Conservation (phyloP, 2,797 vertebrate species). For the Crocodylus rhombifer region DNA sequence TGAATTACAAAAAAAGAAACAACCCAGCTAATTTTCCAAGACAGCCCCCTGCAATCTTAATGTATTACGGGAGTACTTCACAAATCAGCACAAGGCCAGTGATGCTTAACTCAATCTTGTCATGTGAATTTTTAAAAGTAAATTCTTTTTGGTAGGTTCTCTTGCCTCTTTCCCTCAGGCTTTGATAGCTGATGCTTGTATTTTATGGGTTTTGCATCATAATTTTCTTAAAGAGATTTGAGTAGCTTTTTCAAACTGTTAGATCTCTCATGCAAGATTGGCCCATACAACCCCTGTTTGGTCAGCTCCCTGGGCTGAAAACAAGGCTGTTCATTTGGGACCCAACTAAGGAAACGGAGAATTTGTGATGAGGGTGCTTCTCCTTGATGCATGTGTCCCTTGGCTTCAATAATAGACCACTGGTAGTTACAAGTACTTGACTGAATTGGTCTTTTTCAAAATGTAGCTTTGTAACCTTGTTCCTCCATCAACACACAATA, state of each 20-base stretch:
- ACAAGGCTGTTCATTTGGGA: accelerated
- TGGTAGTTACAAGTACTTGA: neutral
- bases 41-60: neutral
- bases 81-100: accelerated
- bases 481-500: neutral
- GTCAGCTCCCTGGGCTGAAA: neutral
- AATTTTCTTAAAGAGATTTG: neutral
- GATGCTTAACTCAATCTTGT: neutral
- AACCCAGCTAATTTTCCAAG: neutral
- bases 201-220: neutral
- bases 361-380: neutral
- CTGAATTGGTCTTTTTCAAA: neutral
- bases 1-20: neutral
- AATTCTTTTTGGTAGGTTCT: accelerated
- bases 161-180: neutral
- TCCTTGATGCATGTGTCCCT: neutral
- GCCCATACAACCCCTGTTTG: neutral
- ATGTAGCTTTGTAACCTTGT: neutral
- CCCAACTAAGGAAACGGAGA: neutral
- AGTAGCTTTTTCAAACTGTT: neutral
- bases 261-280: neutral
- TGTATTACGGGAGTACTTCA: neutral
- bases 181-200: neutral
- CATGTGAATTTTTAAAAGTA: accelerated
- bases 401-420: neutral